A percentile compares a stretch with the other conserved stretches of the same genome.
phyloP scores from a whole-genome alignment of 2,888 invertebrate species.

The Abscondita cerata region DNA sequence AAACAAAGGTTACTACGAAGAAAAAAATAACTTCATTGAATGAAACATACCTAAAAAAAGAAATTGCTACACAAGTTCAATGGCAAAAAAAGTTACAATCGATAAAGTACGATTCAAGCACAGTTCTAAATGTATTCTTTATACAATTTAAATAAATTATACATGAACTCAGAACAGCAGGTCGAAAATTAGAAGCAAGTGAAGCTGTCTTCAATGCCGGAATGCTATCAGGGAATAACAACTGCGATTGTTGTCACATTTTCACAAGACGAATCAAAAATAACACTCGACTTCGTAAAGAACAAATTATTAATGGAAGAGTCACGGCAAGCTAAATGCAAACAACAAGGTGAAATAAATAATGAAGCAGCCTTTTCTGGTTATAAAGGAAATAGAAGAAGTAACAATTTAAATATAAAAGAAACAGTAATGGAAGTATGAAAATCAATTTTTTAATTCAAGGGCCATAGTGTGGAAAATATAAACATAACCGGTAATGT shows the following conservation, averaged over 20 bases:
- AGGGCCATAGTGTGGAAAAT: neutral
- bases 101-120: neutral
- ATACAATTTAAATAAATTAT: neutral
- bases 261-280: neutral
- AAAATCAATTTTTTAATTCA: neutral
- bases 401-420: neutral
- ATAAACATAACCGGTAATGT: neutral
- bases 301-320: neutral
- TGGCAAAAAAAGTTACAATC: neutral
- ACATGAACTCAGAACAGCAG: neutral
- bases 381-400: neutral
- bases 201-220: neutral
- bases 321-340: neutral
- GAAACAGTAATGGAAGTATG: neutral
- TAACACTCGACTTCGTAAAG: neutral
- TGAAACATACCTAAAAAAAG: conserved; percentile 20
- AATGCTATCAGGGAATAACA: neutral
- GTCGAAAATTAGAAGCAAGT: neutral
- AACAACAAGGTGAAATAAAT: neutral
- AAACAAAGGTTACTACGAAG: conserved; percentile 33
- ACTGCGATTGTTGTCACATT: no score
- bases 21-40: conserved; percentile 31
- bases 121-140: neutral
- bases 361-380: neutral
- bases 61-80: neutral